Base-by-base conservation (phyloP, 2,888 invertebrate genomes). In the Pegoplata infirma region DNA sequence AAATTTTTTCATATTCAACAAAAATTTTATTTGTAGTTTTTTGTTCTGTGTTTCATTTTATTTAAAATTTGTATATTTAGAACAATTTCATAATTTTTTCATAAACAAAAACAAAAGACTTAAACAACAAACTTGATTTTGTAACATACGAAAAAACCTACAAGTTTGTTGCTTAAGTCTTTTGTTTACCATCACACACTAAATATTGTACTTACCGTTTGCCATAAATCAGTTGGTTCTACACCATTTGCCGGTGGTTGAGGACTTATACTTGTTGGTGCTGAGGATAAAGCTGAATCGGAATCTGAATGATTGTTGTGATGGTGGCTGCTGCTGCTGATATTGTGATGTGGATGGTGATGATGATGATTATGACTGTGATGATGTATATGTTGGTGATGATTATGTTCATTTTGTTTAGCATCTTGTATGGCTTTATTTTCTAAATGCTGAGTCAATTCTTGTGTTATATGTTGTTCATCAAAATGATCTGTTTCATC, bases 201-300 rank as follows among this genome's bases (percentile, higher is more conserved):
- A 77, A n/a, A n/a, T n/a, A n/a, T n/a, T n/a, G n/a, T n/a, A 74
- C 85, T 85, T 84, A 90, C 89, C 82, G 88, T 87, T 85, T 89
- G 89, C 89, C 89, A 89, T 81, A 89, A 87, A 83, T 89, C 89
- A 46, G 87, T 84, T 72, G 88, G 85, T 59, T 88, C 86, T 76
- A 87, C 83, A 55, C 88, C 89, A 72, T 85, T 86, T 17, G 87
- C 84, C 10, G 89, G 89, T 84, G 93, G 93, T 86, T 94, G 94
- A 68, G 93, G 93, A 82, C 93, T 93, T 83, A 94, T 91, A 61
- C 94, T 94, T 80, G 93, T 91, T 73, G 93, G 93, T 80, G 93
- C 93, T 81, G 93, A 93, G 80, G 93, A 93, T 81, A 93, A 90
- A 75, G 93, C 93, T 58, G 93, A 93, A 85, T 93, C 93, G 81